A percentile compares a stretch with the other conserved stretches of the same genome.
These are phyloP conservation scores for Aphaenogaster ashmeadi DNA, from an alignment of 1,140 invertebrate species.

Conservation along the genomic window DNA sequence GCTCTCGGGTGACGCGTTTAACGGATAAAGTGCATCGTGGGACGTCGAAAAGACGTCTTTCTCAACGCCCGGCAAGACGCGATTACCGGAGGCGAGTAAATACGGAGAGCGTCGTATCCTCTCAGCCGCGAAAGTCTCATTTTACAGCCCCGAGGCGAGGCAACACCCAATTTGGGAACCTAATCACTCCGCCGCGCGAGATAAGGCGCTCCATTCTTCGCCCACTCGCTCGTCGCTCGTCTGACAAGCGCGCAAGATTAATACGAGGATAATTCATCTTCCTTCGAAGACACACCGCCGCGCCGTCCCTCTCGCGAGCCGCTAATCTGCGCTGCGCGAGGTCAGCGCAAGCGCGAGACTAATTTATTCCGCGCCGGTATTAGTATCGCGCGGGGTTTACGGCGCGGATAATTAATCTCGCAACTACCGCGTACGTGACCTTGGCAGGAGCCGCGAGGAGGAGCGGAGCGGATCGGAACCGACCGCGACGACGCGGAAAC, in stretches of 20 bases:
- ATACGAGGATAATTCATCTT: slow-evolving; percentile 57
- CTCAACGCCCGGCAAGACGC: neutral
- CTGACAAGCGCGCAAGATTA: slow-evolving; percentile 53
- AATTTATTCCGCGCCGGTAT: slow-evolving; percentile 43
- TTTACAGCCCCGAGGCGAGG: slow-evolving; percentile 4
- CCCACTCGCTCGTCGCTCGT: slow-evolving; percentile 22
- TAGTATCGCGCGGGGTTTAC: slow-evolving; percentile 15
- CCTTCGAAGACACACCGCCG: slow-evolving; percentile 16
- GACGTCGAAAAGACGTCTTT: neutral
- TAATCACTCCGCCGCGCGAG: slow-evolving; percentile 14
- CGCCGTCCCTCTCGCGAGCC: neutral
- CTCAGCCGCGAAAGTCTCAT: slow-evolving; percentile 15
- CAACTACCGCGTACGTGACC: slow-evolving; percentile 29
- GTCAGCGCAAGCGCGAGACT: slow-evolving; percentile 16
- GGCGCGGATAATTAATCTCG: slow-evolving; percentile 51
- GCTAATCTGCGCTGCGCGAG: slow-evolving; percentile 21
- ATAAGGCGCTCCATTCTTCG: slow-evolving; percentile 34
- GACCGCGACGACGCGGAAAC: slow-evolving; percentile 21
- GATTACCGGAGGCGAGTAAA: slow-evolving; percentile 15
- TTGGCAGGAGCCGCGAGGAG: neutral
- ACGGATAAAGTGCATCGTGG: neutral
- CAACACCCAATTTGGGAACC: slow-evolving; percentile 28
- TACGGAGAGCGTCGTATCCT: neutral
- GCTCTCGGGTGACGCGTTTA: neutral
- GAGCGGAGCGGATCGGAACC: neutral